Base-by-base conservation (phyloP, 92 coral and sea anemone genomes). In the Siderastrea radians region DNA sequence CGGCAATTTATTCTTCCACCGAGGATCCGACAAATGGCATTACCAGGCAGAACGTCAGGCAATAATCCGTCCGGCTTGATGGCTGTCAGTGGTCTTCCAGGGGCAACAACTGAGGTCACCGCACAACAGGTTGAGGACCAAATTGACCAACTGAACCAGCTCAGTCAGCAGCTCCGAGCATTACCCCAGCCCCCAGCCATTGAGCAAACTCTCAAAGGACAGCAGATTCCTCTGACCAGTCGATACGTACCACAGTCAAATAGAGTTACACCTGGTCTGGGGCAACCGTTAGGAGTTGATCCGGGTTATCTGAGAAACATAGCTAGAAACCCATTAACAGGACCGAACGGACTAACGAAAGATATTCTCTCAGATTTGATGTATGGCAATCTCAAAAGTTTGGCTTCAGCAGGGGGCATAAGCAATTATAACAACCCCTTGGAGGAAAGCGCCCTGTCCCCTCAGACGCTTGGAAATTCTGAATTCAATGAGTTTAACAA, bases 291-390 rank as follows among this genome's bases (percentile, higher is more conserved):
- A 4, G 79, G 67, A 19, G 80, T 75, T 49, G 90, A 69, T 45
- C 64, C 87, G 7, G 83, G 84, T 8, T 90, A 86, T 81, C 46
- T 67, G 16, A 86, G 68, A 7, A 88, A 85, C 12, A 77, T 91
- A 26, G 92, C 90, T 50, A 81, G 84, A 65, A 93, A 95, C 75
- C 96, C 98, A 51, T 89, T 95, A 13, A 94, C 90, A 14, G 98
- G 96, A 46, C 95, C 98, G 16, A 82, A 88, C 63, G 98, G 98
- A 4, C 82, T 95, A 78, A 93, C 98, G 66, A 95, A 91, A 66
- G 93, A 64, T 15, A 80, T 95, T 43, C 90, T 95, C 10, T 69
- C 91, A 6, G 95, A 89, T 63, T 43, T 95, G 70, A 95, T 95
- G 98, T 95, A 91, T 93, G 98, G 98, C 6, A 93, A 71, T 72